Conservation (phyloP, 2,797 vertebrate species). For the Rhinatrema bivittatum region DNA sequence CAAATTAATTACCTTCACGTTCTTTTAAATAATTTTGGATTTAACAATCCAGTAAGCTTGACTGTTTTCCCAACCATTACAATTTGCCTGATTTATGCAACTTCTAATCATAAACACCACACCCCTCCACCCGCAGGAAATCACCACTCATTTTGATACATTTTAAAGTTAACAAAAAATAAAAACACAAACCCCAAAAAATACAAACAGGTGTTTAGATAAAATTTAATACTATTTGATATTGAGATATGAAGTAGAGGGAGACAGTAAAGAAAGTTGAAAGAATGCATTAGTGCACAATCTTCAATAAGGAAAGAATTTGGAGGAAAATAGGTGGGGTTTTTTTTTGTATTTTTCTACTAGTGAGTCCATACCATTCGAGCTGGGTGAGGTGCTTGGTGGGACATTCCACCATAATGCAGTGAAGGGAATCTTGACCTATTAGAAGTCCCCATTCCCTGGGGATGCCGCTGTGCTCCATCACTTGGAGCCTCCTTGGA, state of each 20-base stretch:
- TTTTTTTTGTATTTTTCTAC: no score
- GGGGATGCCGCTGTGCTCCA: slow-evolving; percentile 34
- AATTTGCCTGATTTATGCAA: no score
- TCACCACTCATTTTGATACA: no score
- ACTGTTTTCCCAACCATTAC: no score
- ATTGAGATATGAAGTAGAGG: not conserved
- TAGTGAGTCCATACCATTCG: slow-evolving; percentile 49
- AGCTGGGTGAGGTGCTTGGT: slow-evolving; percentile 40
- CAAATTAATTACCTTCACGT: no score
- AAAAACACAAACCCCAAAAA: not conserved
- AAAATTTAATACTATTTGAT: accelerated
- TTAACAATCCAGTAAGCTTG: no score
- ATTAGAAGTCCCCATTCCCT: slow-evolving; percentile 48
- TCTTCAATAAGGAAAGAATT: not conserved
- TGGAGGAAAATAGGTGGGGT: not conserved
- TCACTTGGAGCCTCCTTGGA: slow-evolving; percentile 44
- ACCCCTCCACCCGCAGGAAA: no score
- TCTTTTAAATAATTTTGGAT: no score
- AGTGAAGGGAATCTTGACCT: slow-evolving; percentile 50
- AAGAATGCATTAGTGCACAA: no score
- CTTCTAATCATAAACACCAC: no score
- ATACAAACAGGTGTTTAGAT: not conserved
- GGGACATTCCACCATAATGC: slow-evolving; percentile 45
- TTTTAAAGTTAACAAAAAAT: no score
- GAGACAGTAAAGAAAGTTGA: not conserved